phyloP scores from a whole-genome alignment of 2,113 vertebrate species.

The Podocnemis expansa region DNA sequence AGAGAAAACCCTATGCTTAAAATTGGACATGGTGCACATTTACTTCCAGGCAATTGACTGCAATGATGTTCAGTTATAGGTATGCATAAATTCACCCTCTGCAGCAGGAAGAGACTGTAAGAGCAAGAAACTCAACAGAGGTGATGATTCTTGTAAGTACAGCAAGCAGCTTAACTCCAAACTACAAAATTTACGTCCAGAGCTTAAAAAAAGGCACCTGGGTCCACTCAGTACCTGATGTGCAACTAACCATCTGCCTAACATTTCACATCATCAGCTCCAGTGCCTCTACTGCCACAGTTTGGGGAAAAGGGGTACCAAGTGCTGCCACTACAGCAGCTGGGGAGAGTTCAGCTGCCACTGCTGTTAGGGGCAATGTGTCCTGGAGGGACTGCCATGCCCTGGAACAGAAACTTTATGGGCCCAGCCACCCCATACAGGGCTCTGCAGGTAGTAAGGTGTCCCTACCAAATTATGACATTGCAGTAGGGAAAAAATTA shows the following conservation, averaged over 20 bases:
- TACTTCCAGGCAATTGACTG: background rate
- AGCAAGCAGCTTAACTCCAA: background rate
- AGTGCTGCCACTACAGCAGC: background rate
- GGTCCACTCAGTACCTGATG: fast-evolving
- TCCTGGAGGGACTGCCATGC: background rate
- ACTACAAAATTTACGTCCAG: background rate
- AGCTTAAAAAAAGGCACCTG: background rate
- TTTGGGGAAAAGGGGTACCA: fast-evolving
- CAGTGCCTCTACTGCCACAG: background rate
- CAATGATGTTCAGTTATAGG: background rate
- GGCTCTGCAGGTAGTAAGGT: fast-evolving
- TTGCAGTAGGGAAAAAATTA: fast-evolving
- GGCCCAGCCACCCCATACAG: fast-evolving
- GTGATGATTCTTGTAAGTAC: background rate
- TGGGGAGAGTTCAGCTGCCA: background rate
- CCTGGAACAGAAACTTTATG: background rate
- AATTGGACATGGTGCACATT: fast-evolving
- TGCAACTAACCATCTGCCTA: background rate
- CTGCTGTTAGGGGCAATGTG: background rate
- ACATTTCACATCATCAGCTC: background rate
- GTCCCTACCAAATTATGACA: background rate
- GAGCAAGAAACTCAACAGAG: background rate
- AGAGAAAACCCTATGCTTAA: fast-evolving
- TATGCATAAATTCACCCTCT: background rate
- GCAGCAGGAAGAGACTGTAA: background rate